Evolutionary conservation across 2,113 vertebrate species (phyloP), one percentile per base, ranked within the genome.

Genomic region (Prolemur simus): DNA sequence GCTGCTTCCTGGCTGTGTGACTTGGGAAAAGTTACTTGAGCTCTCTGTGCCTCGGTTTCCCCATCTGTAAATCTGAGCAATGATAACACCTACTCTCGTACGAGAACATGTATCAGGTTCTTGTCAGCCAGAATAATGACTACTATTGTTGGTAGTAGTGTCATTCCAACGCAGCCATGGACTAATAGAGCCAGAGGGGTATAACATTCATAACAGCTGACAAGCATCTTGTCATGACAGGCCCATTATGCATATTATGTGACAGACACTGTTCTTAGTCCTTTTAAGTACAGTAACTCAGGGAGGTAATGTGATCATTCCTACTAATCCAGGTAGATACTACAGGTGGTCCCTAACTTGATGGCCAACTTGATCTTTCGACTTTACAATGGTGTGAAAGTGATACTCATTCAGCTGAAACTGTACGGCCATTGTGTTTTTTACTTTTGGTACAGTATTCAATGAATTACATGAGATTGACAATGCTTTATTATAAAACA

Each of bases 1-100:
- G 56, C n/a, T 13, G 27, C 21, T 80, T 52, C 87, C 90, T 80
- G 47, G 14, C 66, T 66, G 13, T 78, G 92, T 87, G 56, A 71
- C 34, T 63, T 47, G 74, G 49, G 47, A 23, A 4, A 39, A 83
- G 32, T 77, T 42, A 39, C 81, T 4, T 11, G 25, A 64, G 73
- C 2, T 21, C 32, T 71, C 45, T 60, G 27, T 11, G 14, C n/a
- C 52, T 91, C 78, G 2, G 58, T 73, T 77, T 71, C 37, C n/a
- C 49, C 29, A 27, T 34, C n/a, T 93, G 11, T 83, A 85, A 56
- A 42, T 88, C 47, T 37, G 74, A 45, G 32, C n/a, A n/a, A 6
- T 56, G 8, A 21, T 15, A 52, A 37, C 11, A 78, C 42, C 64
- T 66, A 42, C 54, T 83, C 42, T 20, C 4, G 4, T 52, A 45